Percentiles rank a stretch among this genome's conserved stretches.
phyloP scores from a whole-genome alignment of 2,797 vertebrate species.

The Oreortyx pictus region DNA sequence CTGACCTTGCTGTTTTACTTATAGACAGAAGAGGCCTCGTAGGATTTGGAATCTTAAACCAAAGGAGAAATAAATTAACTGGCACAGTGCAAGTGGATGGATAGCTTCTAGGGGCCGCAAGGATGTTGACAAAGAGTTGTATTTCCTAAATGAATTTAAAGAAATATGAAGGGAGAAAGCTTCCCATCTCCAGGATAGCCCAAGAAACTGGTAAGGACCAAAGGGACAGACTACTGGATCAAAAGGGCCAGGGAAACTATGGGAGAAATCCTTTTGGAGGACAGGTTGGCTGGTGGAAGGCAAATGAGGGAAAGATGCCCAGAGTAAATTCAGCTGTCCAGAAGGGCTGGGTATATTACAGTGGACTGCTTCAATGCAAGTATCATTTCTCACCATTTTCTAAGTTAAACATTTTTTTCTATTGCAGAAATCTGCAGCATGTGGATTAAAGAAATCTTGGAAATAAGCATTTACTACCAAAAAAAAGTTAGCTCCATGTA shows the following conservation, averaged over 20 bases:
- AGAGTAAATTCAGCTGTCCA: neutral
- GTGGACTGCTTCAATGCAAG: neutral
- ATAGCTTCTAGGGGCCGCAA: neutral
- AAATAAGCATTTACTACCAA: neutral
- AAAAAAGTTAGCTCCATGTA: neutral
- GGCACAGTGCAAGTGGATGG: slow-evolving; percentile 26
- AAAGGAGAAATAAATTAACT: slow-evolving; percentile 32
- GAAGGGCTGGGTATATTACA: neutral
- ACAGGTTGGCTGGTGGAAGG: neutral
- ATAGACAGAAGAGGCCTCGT: slow-evolving; percentile 8
- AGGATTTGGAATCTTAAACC: slow-evolving; percentile 64
- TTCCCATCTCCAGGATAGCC: neutral
- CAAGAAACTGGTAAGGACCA: neutral
- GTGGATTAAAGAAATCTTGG: neutral
- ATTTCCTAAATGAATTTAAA: slow-evolving; percentile 74
- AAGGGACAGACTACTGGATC: neutral
- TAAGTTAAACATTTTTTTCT: neutral
- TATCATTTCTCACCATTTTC: neutral
- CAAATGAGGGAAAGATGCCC: neutral
- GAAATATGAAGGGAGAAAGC: slow-evolving; percentile 54
- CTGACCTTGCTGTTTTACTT: slow-evolving; percentile 62
- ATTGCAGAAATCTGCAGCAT: neutral
- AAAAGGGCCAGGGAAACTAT: neutral
- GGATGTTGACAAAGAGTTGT: slow-evolving; percentile 35
- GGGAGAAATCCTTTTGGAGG: neutral